Conservation (phyloP, 1,140 invertebrate species). For the Zaprionus capensis region DNA sequence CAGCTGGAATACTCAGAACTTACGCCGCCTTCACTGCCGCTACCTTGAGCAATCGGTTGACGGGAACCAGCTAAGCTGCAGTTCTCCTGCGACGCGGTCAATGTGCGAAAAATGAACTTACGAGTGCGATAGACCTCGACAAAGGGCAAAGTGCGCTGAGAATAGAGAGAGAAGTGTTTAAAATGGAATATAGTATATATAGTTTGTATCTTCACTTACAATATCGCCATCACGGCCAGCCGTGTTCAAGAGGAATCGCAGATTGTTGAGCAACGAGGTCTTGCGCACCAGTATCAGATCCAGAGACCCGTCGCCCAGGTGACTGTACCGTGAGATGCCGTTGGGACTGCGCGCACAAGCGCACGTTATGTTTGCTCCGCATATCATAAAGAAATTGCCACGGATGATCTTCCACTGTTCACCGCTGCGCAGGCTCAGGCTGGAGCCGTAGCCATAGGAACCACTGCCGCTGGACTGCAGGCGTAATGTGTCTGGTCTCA, state of each 20-base stretch:
- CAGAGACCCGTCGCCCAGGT: conserved; percentile 92
- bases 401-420: conserved; percentile 87
- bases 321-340: conserved; percentile 91
- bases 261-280: conserved; percentile 90
- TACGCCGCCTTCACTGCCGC: conserved; percentile 32
- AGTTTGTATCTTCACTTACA: conserved; percentile 83
- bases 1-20: conserved; percentile 87
- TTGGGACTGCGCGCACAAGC: conserved; percentile 90
- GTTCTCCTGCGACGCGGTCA: conserved; percentile 63
- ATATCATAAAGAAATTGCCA: conserved; percentile 92
- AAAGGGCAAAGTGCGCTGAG: conserved; percentile 88
- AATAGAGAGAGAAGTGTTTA: conserved; percentile 84
- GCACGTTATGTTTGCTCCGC: conserved; percentile 92
- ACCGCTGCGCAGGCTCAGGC: conserved; percentile 38
- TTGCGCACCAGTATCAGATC: conserved; percentile 91
- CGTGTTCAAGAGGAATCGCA: conserved; percentile 88
- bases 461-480: conserved; percentile 1
- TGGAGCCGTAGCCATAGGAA: conserved; percentile 31
- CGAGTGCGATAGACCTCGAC: conserved; percentile 91
- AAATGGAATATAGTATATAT: conserved; percentile 8
- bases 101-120: conserved; percentile 89
- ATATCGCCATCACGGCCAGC: conserved; percentile 86
- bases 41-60: conserved; percentile 61
- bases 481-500: conserved; percentile 42
- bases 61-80: conserved; percentile 75